These are phyloP conservation scores for Chirona hameri DNA, from an alignment of 2,888 invertebrate species.

Conservation along the genomic window DNA sequence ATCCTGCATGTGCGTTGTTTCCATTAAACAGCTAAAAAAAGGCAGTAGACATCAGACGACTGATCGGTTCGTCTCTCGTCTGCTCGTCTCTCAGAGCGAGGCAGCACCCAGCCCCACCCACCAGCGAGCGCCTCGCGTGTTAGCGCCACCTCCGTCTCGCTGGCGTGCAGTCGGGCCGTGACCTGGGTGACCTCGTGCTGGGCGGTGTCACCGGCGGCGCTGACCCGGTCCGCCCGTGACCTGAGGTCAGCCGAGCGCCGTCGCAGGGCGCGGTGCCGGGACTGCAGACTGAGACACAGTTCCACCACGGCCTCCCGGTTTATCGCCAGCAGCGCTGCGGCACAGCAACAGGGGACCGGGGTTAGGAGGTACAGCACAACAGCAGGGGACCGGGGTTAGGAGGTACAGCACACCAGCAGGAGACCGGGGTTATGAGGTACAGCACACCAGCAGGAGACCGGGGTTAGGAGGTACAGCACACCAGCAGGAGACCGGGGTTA, in stretches of 20 bases:
- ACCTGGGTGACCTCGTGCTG: conserved; percentile 67
- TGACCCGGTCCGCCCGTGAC: conserved; percentile 45
- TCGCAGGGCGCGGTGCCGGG: background rate
- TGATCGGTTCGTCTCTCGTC: too few species aligned
- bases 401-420: too few species aligned
- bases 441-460: too few species aligned
- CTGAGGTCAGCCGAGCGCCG: background rate
- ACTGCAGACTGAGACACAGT: background rate
- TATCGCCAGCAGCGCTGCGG: background rate
- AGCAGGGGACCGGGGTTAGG: too few species aligned
- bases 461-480: too few species aligned
- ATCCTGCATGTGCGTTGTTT: conserved; percentile 12
- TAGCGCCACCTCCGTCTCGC: conserved; percentile 71
- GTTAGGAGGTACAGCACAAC: too few species aligned
- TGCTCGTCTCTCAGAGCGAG: too few species aligned
- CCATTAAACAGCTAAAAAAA: too few species aligned
- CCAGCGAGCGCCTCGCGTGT: conserved; percentile 72
- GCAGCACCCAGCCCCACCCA: conserved; percentile 40
- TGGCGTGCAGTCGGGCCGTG: conserved; percentile 61
- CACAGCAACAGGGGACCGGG: too few species aligned
- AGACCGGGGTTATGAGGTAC: too few species aligned
- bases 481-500: too few species aligned
- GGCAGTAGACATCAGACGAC: too few species aligned
- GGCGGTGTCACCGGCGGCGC: conserved; percentile 72
- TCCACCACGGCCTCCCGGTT: background rate